Base-by-base conservation (phyloP, 2,888 invertebrate species). In the Torymus tubicola region DNA sequence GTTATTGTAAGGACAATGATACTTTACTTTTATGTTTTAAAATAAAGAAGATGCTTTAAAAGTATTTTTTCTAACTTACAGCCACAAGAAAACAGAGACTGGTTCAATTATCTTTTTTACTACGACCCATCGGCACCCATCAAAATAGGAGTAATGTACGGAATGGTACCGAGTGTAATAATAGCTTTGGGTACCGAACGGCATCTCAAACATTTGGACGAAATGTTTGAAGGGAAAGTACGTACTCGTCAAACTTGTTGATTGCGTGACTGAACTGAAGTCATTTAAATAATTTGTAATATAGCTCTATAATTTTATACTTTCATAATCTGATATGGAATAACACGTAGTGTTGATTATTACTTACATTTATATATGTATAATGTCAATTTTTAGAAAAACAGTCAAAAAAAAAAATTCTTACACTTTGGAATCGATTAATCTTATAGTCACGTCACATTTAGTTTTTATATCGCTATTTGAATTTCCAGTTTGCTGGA, bases 401-500 rank as follows among this genome's bases (percentile, higher is more conserved):
- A 14, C n/a, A n/a, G n/a, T n/a, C n/a, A 42, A 42, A 42, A 42
- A 5, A 31, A 31, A 31, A 31, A 31, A 31, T 42, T 42, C 42
- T 42, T 42, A 42, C 42, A 31, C 31, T 31, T 4, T 31, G 3
- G 5, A 42, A 5, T 1, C 5, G 8, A 42, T 42, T 42, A 42
- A 42, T 42, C 8, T 42, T 42, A 42, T 8, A 42, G 42, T 8
- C 42, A 8, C 5, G 8, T 42, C 42, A 42, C 8, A 42, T 42
- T 42, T 42, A 8, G 1, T 42, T 42, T 8, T 42, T 42, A 42
- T 42, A 1, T 42, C 5, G 8, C 42, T 8, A 0, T 42, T 8
- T 42, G 5, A 42, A 74, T 79, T 81, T 86, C 84, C 87, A 95
- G 95, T 93, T 95, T 75, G 91, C 95, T 82, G 96, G 97, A 2